Percentiles rank a stretch among this genome's conserved stretches.
Evolutionary conservation across 2,113 vertebrate species (phyloP).

Genomic region (Carollia perspicillata): DNA sequence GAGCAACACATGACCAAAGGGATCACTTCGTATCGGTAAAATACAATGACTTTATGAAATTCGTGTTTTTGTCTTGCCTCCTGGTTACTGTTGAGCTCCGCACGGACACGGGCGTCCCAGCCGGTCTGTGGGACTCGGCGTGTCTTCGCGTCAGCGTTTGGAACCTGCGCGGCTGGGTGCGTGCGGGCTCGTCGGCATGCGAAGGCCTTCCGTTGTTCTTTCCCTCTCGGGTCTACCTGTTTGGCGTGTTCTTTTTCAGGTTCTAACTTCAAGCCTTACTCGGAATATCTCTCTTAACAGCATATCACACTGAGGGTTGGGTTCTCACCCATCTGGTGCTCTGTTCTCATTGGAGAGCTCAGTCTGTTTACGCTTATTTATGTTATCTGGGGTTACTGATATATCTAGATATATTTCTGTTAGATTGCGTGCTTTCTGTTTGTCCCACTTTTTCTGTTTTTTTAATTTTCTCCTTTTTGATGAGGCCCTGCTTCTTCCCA

Average conservation of each 20-base stretch:
- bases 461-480: background rate
- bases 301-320: background rate
- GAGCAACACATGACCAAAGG: background rate
- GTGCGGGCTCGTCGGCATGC: background rate
- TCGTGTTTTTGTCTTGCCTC: background rate
- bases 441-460: background rate
- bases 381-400: background rate
- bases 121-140: background rate
- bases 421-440: background rate
- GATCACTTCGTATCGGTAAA: background rate
- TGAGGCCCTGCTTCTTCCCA: background rate
- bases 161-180: background rate
- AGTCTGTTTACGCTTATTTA: background rate
- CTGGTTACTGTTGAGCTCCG: background rate
- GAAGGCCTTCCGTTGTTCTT: background rate
- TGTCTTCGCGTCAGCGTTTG: background rate
- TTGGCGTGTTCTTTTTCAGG: background rate
- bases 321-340: accelerated
- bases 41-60: background rate
- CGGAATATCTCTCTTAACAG: background rate
- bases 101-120: accelerated
- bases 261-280: background rate
- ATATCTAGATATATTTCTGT: background rate
- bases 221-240: background rate
- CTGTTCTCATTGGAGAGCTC: background rate